Evolutionary conservation across 92 coral and sea anemone species (phyloP).

Genomic region (Heteractis magnifica): DNA sequence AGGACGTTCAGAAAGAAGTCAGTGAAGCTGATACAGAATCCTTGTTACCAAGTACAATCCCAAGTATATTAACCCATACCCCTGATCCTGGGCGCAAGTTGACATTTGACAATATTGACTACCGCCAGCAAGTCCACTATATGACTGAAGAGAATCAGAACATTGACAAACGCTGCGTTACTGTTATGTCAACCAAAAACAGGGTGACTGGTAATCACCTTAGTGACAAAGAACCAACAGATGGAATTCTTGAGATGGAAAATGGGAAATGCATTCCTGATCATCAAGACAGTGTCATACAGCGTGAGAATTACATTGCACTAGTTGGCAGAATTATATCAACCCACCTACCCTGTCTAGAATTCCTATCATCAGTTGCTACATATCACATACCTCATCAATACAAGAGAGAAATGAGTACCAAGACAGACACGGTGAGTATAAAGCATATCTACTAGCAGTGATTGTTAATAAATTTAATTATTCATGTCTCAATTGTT

Average conservation of each 20-base stretch:
- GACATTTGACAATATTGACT: constrained; percentile 53
- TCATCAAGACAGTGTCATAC: constrained; percentile 29
- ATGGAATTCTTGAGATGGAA: constrained; percentile 53
- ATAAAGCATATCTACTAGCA: neutral
- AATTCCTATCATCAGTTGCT: constrained; percentile 24
- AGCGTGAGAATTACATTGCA: constrained; percentile 59
- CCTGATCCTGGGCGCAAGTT: constrained; percentile 39
- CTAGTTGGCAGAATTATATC: constrained; percentile 49
- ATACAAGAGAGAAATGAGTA: constrained; percentile 52
- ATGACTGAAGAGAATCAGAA: constrained; percentile 54
- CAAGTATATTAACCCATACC: neutral
- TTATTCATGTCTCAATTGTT: no score
- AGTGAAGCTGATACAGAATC: neutral
- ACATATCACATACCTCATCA: constrained; percentile 41
- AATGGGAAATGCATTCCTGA: constrained; percentile 57
- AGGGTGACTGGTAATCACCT: constrained; percentile 56
- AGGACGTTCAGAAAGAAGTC: constrained; percentile 18
- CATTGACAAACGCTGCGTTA: constrained; percentile 54
- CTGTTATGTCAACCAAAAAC: constrained; percentile 52
- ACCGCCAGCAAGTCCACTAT: constrained; percentile 46
- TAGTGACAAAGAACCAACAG: constrained; percentile 35
- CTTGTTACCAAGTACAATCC: neutral
- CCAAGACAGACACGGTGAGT: constrained; percentile 56
- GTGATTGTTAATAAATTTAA: neutral
- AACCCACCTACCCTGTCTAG: constrained; percentile 50